Base-by-base conservation (phyloP, 1,140 invertebrate genomes). In the Zeugodacus cucurbitae region DNA sequence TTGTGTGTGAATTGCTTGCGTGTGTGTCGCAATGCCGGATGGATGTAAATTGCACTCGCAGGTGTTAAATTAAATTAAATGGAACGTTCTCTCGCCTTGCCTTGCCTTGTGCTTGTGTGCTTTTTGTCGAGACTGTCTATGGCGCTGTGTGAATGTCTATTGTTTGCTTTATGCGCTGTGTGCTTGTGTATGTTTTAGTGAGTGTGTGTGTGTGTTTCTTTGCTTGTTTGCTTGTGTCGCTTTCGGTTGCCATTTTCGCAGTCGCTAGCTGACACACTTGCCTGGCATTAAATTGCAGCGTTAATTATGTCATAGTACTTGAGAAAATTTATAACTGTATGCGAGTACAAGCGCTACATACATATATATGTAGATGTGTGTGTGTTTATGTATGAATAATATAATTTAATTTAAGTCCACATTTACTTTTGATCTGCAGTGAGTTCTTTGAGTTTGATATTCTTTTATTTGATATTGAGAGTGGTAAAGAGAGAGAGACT, bases 21-120 rank as follows among this genome's bases (percentile, higher is more conserved):
- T 74, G 70, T n/a, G n/a, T 41, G n/a, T 29, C 41, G 41, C 41
- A 48, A 44, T 41, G 67, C 14, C 67, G 67, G 67, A 82, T 29
- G 29, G 37, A 82, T 41, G 74, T 48, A 48, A 82, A 82, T 48
- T 82, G 74, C 74, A 82, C 74, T 82, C 74, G 29, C 74, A 82
- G 74, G 74, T 82, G 74, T 82, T 82, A 82, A 82, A 82, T 82
- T 82, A 82, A 82, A 82, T 82, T 82, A 82, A 82, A 82, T 82
- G 41, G 74, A 82, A 82, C 74, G 34, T 41, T 48, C 22, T 14
- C 64, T 29, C 41, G 41, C 11, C 74, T n/a, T n/a, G n/a, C n/a
- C n/a, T n/a, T n/a, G n/a, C n/a, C n/a, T n/a, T n/a, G 37, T 82
- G 20, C 14, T 29, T 26, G 32, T 82, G 37, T 34, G 41, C 74